Conservation (phyloP, 2,113 vertebrate species). For the Sturnira hondurensis region DNA sequence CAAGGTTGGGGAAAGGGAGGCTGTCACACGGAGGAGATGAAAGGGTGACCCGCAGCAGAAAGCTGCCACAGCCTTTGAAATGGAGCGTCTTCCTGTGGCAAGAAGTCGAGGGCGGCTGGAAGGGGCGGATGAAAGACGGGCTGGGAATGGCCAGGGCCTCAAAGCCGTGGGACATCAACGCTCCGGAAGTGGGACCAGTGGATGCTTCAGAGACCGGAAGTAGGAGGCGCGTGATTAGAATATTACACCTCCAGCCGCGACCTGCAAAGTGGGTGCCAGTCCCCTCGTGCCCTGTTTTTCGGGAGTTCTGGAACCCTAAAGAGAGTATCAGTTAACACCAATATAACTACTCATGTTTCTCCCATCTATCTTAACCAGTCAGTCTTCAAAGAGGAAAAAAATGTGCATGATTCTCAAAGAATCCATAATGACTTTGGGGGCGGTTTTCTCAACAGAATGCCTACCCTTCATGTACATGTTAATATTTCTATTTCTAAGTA, state of each 20-base stretch:
- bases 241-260: not conserved
- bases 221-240: not conserved
- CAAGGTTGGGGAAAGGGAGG: not conserved
- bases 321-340: not conserved
- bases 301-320: not conserved
- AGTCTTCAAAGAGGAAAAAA: not conserved
- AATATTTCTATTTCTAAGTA: not conserved
- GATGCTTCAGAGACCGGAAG: slow-evolving; percentile 43
- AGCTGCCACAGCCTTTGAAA: slow-evolving; percentile 28
- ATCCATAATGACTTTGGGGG: not conserved
- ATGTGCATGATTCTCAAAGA: not conserved
- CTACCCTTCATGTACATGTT: not conserved
- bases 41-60: not conserved
- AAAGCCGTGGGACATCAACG: not conserved
- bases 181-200: slow-evolving; percentile 5
- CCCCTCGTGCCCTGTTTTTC: not conserved
- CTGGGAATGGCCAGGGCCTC: not conserved
- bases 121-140: not conserved
- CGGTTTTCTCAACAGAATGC: not conserved
- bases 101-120: not conserved
- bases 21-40: not conserved
- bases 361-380: not conserved
- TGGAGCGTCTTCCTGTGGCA: slow-evolving; percentile 22
- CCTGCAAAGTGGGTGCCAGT: not conserved
- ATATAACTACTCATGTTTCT: not conserved